A percentile compares a stretch with the other conserved stretches of the same genome.
Conservation (phyloP, 2,113 vertebrate species). For the Microcebus griseorufus region DNA sequence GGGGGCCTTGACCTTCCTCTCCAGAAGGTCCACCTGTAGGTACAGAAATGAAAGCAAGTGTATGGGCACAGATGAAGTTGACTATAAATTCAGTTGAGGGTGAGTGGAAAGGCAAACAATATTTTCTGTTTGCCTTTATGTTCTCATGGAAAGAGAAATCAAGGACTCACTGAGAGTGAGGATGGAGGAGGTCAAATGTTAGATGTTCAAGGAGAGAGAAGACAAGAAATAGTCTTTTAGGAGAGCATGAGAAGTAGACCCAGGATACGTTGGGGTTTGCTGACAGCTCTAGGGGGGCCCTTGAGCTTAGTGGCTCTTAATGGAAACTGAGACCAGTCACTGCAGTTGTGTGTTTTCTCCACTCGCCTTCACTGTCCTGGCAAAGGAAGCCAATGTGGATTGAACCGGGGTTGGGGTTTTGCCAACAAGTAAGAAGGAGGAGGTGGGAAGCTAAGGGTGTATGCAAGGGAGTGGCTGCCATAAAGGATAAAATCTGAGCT, state of each 20-base stretch:
- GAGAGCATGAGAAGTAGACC: background rate
- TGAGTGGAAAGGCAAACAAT: no score
- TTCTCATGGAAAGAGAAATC: background rate
- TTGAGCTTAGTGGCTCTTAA: background rate
- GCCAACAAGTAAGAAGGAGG: background rate
- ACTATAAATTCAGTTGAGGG: background rate
- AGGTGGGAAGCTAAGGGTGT: accelerated
- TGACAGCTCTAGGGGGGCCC: background rate
- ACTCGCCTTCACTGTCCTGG: background rate
- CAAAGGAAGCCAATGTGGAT: background rate
- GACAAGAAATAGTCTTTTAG: background rate
- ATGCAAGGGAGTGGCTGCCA: accelerated
- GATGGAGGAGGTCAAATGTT: background rate
- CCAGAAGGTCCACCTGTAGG: background rate
- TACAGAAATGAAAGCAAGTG: no score
- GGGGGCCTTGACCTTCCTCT: background rate
- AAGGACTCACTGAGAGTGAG: background rate
- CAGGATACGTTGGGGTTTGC: background rate
- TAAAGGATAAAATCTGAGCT: background rate
- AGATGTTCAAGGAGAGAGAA: background rate
- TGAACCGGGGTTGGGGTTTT: background rate
- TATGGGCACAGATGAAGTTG: no score
- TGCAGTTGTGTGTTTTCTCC: background rate
- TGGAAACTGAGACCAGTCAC: background rate
- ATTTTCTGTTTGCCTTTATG: background rate